A percentile compares a stretch with the other conserved stretches of the same genome.
These are phyloP conservation scores for Rostratula benghalensis DNA, from an alignment of 2,113 vertebrate species.

Conservation along the genomic window DNA sequence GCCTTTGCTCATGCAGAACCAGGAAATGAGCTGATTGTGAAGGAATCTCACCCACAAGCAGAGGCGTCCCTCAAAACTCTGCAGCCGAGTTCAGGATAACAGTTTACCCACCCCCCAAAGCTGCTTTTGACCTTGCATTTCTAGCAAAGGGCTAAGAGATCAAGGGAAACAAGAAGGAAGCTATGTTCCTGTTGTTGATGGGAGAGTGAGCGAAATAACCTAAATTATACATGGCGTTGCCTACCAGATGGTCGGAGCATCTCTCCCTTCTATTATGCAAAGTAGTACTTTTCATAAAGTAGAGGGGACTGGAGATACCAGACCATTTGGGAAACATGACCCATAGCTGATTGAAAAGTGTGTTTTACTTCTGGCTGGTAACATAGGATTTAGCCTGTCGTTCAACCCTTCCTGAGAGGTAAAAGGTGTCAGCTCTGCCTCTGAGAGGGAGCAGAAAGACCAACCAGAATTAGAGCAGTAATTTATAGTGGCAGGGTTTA, in stretches of 20 bases:
- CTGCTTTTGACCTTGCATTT: neutral
- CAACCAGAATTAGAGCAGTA: neutral
- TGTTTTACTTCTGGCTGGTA: neutral
- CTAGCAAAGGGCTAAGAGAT: neutral
- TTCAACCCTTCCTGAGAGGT: neutral
- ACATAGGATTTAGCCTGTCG: neutral
- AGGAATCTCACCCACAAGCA: neutral
- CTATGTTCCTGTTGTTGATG: neutral
- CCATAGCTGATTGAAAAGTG: neutral
- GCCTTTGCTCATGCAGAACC: neutral
- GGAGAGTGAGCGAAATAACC: neutral
- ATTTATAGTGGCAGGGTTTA: neutral
- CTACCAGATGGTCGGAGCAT: neutral
- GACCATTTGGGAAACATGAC: neutral
- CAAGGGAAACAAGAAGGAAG: neutral
- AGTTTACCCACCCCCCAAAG: neutral
- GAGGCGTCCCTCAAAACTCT: neutral
- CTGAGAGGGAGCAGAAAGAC: neutral
- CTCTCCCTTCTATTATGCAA: slow-evolving; percentile 6
- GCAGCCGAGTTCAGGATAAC: neutral
- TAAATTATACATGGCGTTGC: neutral
- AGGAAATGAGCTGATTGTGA: neutral
- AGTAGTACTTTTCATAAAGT: neutral
- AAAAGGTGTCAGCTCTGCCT: neutral
- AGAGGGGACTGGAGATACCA: neutral